Conservation (phyloP, 2,797 vertebrate genomes). For the Chelon labrosus region DNA sequence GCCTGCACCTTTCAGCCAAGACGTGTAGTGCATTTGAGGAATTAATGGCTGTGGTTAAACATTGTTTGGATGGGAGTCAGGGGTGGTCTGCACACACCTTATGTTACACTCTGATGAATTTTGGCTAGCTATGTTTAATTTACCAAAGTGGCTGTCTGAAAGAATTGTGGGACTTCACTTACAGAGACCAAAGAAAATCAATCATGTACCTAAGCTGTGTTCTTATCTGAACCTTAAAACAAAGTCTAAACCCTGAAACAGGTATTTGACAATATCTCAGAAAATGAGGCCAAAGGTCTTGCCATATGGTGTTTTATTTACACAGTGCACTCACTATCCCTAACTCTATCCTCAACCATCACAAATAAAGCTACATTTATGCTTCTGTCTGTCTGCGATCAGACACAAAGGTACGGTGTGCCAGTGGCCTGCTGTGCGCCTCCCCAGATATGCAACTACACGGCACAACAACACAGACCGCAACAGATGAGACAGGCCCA, state of each 20-base stretch:
- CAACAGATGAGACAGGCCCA: too few species aligned
- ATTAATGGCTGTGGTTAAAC: constrained; percentile 30
- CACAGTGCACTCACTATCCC: too few species aligned
- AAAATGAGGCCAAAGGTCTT: neutral
- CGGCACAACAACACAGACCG: too few species aligned
- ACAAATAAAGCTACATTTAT: too few species aligned
- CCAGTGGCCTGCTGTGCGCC: too few species aligned
- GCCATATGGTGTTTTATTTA: too few species aligned
- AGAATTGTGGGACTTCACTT: constrained; percentile 34
- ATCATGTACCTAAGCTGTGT: constrained; percentile 17
- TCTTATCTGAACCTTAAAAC: neutral
- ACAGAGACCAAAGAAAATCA: constrained; percentile 37
- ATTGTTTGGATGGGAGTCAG: constrained; percentile 35
- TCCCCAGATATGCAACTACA: too few species aligned
- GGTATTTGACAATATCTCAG: neutral
- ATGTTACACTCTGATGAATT: constrained; percentile 26
- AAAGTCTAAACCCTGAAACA: neutral
- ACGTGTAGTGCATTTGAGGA: constrained; percentile 13
- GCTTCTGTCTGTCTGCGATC: too few species aligned
- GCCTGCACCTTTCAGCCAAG: neutral
- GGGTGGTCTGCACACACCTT: constrained; percentile 18
- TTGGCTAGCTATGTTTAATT: constrained; percentile 61
- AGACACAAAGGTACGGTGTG: too few species aligned
- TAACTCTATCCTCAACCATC: too few species aligned
- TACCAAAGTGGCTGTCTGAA: constrained; percentile 61